Evolutionary conservation across 2,888 invertebrate species (phyloP).

Genomic region (Clostera curtula): DNA sequence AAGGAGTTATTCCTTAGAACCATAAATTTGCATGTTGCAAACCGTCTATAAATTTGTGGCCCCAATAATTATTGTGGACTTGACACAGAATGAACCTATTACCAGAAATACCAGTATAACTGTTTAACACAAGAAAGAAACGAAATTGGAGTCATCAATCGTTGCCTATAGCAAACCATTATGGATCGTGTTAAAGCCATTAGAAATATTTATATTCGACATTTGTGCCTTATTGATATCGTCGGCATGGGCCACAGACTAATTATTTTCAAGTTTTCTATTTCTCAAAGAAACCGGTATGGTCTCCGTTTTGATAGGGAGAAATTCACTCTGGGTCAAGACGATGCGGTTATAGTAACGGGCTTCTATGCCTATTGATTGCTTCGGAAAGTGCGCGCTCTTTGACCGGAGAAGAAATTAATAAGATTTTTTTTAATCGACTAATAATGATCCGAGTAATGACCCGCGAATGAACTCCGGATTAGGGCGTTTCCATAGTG

Average conservation of each 20-base stretch:
- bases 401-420: constrained; percentile 14
- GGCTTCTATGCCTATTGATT: constrained; percentile 17
- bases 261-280: constrained; percentile 18
- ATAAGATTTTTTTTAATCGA: constrained; percentile 10
- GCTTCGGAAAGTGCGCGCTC: constrained; percentile 9
- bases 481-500: not conserved
- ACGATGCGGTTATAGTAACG: constrained; percentile 12
- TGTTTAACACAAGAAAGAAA: too few relatives aligned
- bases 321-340: constrained; percentile 14
- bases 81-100: too few relatives aligned
- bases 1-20: too few relatives aligned
- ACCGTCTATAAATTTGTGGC: too few relatives aligned
- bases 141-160: too few relatives aligned
- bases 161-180: too few relatives aligned
- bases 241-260: constrained; percentile 10
- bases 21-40: too few relatives aligned
- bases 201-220: constrained; percentile 8
- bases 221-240: constrained; percentile 15
- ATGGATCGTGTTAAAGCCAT: constrained; percentile 1
- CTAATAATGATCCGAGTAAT: constrained; percentile 11
- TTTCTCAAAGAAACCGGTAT: constrained; percentile 18
- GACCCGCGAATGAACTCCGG: constrained; percentile 12
- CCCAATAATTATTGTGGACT: too few relatives aligned
- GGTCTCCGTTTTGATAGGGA: constrained; percentile 13
- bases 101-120: too few relatives aligned